Conservation (phyloP, 2,113 vertebrate genomes). For the Rousettus leschenaultii region DNA sequence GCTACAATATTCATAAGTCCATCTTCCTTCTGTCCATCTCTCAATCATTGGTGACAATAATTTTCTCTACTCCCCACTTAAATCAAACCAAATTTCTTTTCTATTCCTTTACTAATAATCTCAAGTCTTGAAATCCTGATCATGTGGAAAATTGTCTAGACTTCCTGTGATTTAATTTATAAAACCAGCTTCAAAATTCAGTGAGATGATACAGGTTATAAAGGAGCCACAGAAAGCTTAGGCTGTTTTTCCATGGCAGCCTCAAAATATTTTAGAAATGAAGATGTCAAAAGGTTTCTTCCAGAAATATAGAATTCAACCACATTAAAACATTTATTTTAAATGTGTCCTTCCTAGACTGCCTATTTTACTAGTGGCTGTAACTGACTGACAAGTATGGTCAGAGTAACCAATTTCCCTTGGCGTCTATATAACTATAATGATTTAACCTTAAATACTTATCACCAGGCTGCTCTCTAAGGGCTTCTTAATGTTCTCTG, state of each 20-base stretch:
- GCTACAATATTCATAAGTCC: neutral
- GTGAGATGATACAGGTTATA: neutral
- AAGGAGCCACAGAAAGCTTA: neutral
- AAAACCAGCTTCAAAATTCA: neutral
- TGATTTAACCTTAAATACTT: conserved; percentile 25
- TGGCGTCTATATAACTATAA: neutral
- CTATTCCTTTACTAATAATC: neutral
- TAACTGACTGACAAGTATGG: neutral
- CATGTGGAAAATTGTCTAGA: neutral
- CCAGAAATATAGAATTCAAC: neutral
- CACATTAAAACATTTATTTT: neutral
- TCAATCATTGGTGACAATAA: neutral
- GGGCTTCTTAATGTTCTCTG: conserved; percentile 5
- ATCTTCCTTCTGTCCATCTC: conserved; percentile 16
- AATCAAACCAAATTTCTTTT: conserved; percentile 35
- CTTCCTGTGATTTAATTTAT: neutral
- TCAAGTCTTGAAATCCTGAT: neutral
- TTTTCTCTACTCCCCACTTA: neutral
- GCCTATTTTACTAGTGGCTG: neutral
- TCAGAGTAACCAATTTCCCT: neutral
- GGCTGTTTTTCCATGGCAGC: neutral
- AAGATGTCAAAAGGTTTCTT: neutral
- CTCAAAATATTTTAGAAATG: conserved; percentile 37
- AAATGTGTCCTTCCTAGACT: neutral
- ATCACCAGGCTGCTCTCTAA: neutral